These are phyloP conservation scores for Calonectris borealis DNA, from an alignment of 2,113 vertebrate species.

Conservation along the genomic window DNA sequence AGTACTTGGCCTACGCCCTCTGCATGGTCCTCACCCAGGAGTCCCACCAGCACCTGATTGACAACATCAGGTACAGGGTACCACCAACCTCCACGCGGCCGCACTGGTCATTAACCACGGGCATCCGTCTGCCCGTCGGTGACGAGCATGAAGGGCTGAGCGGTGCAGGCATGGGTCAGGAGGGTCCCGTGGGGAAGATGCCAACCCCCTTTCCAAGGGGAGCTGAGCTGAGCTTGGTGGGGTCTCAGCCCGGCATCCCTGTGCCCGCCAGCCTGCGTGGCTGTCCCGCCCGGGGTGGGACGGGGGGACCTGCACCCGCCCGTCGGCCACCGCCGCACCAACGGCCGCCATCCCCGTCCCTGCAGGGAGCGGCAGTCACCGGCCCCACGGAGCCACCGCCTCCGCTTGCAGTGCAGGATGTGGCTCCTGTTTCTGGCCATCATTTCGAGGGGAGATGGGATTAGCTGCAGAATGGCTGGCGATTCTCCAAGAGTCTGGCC, in stretches of 20 bases:
- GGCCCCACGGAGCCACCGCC: background rate
- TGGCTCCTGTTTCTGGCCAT: accelerated
- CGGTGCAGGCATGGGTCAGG: accelerated
- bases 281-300: background rate
- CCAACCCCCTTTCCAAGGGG: background rate
- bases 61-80: constrained; percentile 87
- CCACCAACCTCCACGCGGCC: accelerated
- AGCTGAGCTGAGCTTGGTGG: background rate
- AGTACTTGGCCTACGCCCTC: constrained; percentile 86
- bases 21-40: constrained; percentile 83
- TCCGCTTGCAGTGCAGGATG: background rate
- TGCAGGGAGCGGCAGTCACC: background rate
- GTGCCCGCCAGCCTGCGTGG: background rate
- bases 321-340: accelerated
- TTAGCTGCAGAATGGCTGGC: background rate
- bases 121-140: accelerated
- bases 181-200: background rate
- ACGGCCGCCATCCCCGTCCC: accelerated
- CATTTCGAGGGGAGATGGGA: background rate
- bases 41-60: constrained; percentile 83
- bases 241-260: background rate
- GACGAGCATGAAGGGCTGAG: background rate
- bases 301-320: accelerated
- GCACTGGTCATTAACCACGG: accelerated
- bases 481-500: background rate